Evolutionary conservation across 2,797 vertebrate genomes (phyloP).

Genomic region (Onychomys torridus): DNA sequence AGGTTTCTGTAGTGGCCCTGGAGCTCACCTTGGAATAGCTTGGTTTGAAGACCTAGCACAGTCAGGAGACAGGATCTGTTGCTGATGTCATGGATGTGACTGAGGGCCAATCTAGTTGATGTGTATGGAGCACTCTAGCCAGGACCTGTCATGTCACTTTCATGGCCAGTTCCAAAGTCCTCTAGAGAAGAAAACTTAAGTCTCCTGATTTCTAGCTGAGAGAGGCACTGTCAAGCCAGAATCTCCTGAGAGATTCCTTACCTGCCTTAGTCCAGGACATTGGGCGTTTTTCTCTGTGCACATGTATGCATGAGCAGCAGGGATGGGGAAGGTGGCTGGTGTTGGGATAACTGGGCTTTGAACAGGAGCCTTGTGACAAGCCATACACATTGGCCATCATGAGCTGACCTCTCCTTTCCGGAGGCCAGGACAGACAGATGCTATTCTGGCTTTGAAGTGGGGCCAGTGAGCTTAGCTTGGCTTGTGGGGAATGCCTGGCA

Average conservation of each 20-base stretch:
- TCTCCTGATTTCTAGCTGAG: not conserved
- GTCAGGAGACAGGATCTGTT: not conserved
- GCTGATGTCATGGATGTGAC: not conserved
- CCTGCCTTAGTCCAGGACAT: not conserved
- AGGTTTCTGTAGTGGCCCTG: not conserved
- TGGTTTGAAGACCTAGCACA: not conserved
- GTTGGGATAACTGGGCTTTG: constrained; percentile 54
- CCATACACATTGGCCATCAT: not conserved
- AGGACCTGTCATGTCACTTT: not conserved
- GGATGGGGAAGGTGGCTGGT: not conserved
- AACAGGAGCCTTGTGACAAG: constrained; percentile 48
- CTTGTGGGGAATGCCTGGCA: constrained; percentile 68
- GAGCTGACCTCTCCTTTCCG: constrained; percentile 67
- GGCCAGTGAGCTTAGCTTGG: constrained; percentile 65
- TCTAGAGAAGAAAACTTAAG: not conserved
- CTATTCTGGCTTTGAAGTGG: constrained; percentile 78
- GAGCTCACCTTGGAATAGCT: not conserved
- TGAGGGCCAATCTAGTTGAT: not conserved
- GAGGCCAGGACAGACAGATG: constrained; percentile 63
- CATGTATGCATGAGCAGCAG: not conserved
- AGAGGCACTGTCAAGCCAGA: not conserved
- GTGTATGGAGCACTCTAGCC: not conserved
- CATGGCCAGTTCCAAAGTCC: not conserved
- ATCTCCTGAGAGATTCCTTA: constrained; percentile 13
- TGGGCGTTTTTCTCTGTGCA: not conserved